phyloP scores from a whole-genome alignment of 2,113 vertebrate genomes.

The Bombycilla garrulus region DNA sequence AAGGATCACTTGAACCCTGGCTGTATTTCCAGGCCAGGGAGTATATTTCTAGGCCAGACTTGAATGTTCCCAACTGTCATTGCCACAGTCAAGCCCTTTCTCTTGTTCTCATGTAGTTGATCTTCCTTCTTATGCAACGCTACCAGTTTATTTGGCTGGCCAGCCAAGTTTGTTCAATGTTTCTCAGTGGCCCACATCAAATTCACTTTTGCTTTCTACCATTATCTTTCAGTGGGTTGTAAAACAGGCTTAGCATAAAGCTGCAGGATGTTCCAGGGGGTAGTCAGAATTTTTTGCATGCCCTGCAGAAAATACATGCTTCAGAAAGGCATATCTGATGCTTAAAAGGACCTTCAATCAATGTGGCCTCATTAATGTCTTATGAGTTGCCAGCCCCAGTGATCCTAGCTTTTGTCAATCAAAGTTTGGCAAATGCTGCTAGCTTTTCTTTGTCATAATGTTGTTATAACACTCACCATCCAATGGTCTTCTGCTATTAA shows the following conservation, averaged over 20 bases:
- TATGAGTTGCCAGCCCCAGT: neutral
- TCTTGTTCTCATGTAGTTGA: neutral
- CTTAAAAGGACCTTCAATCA: neutral
- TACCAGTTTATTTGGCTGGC: neutral
- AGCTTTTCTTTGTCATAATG: neutral
- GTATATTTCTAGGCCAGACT: neutral
- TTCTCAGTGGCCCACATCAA: neutral
- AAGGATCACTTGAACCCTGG: neutral
- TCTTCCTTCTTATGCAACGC: neutral
- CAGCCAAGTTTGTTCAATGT: neutral
- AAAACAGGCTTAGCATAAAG: neutral
- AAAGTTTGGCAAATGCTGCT: neutral
- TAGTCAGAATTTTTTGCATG: neutral
- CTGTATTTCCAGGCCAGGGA: neutral
- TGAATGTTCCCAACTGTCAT: neutral
- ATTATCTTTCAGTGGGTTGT: neutral
- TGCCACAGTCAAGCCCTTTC: neutral
- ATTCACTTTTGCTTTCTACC: neutral
- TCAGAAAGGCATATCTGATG: neutral
- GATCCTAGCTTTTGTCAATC: neutral
- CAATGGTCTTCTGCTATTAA: neutral
- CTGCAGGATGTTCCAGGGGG: neutral
- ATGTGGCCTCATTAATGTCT: neutral
- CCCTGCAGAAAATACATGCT: neutral
- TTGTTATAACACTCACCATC: neutral